Evolutionary conservation across 2,888 invertebrate genomes (phyloP).

Genomic region (Cyclophora albipunctata): DNA sequence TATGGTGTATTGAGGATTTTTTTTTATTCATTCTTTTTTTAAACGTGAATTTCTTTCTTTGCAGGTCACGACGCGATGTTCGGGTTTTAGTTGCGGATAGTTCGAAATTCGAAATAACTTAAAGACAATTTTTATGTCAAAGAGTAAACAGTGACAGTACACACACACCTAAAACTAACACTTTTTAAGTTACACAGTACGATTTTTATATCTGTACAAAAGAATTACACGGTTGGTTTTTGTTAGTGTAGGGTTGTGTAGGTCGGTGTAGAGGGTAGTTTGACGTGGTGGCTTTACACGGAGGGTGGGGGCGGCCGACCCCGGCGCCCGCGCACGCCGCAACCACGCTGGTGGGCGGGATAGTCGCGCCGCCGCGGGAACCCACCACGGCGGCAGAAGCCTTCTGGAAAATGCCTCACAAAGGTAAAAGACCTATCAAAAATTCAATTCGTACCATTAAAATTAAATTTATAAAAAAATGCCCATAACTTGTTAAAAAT

Average conservation of each 20-base stretch:
- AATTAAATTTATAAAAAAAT: too few species aligned
- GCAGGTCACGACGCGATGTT: slow-evolving; percentile 36
- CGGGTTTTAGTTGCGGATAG: slow-evolving; percentile 5
- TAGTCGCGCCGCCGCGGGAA: slow-evolving; percentile 83
- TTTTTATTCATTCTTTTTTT: slow-evolving; percentile 32
- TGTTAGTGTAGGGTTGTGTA: too few species aligned
- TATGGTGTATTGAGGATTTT: slow-evolving; percentile 56
- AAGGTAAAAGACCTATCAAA: slow-evolving; percentile 74
- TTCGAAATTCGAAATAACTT: slow-evolving; percentile 2
- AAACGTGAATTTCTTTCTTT: slow-evolving; percentile 54
- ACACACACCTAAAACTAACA: too few species aligned
- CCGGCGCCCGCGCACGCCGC: slow-evolving; percentile 73
- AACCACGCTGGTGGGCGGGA: slow-evolving; percentile 78
- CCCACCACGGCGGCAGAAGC: slow-evolving; percentile 82
- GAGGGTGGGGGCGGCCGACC: slow-evolving; percentile 78
- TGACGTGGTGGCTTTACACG: slow-evolving; percentile 71
- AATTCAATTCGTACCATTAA: not conserved
- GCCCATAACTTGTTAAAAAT: too few species aligned
- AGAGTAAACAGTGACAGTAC: too few species aligned
- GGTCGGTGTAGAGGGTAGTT: slow-evolving; percentile 23
- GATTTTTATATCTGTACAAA: too few species aligned
- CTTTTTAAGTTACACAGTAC: too few species aligned
- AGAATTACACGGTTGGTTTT: too few species aligned
- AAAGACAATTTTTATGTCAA: not conserved
- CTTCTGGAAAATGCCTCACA: slow-evolving; percentile 92